Percentiles rank a stretch among this genome's conserved stretches.
These are phyloP conservation scores for Collichthys lucidus DNA, from an alignment of 2,113 vertebrate species.

Conservation along the genomic window DNA sequence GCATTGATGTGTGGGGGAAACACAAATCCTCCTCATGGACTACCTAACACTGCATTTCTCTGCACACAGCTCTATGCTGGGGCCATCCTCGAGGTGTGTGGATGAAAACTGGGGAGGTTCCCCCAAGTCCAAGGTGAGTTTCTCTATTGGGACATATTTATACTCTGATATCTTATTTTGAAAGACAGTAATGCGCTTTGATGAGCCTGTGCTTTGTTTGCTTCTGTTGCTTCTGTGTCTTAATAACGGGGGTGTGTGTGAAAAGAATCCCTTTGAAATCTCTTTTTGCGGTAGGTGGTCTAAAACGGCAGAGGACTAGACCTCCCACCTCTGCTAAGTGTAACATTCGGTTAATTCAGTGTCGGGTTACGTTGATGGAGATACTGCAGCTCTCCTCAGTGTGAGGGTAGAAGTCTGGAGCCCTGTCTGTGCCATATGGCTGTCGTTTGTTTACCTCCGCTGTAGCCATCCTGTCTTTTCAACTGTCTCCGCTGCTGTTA, in stretches of 20 bases:
- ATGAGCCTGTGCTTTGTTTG: neutral
- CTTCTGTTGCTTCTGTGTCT: neutral
- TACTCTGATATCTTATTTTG: neutral
- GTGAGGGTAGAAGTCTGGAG: conserved; percentile 6
- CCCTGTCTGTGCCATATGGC: conserved; percentile 53
- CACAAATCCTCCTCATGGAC: neutral
- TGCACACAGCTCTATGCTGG: conserved; percentile 91
- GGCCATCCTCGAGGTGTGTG: conserved; percentile 98
- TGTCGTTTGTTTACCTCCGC: conserved; percentile 61
- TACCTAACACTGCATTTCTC: conserved; percentile 9
- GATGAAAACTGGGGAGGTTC: conserved; percentile 99
- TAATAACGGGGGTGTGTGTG: neutral
- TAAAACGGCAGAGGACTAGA: conserved; percentile 16
- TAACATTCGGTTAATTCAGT: conserved; percentile 41
- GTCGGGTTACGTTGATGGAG: conserved; percentile 41
- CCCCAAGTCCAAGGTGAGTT: conserved; percentile 98
- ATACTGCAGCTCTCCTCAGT: neutral
- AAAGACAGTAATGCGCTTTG: neutral
- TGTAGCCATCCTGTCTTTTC: conserved; percentile 42
- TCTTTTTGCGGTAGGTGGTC: conserved; percentile 28
- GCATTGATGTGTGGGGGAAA: neutral
- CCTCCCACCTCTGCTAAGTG: conserved; percentile 29
- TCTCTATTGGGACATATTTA: neutral
- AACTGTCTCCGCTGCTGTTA: conserved; percentile 39
- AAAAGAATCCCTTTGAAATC: conserved; percentile 6